phyloP scores from a whole-genome alignment of 2,888 invertebrate species.

The Drosophila atripex region DNA sequence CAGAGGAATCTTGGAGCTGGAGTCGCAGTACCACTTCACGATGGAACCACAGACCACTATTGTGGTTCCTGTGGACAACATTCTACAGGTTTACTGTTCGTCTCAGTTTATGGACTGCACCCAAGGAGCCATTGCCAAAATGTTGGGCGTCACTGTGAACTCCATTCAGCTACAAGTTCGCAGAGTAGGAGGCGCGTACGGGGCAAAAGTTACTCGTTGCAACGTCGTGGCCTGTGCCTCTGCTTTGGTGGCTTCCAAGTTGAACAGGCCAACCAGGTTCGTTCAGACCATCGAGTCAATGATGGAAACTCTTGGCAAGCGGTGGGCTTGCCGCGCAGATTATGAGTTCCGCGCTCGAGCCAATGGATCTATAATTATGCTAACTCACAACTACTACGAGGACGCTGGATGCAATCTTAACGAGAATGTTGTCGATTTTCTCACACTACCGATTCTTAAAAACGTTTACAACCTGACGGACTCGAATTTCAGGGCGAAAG shows the following conservation, averaged over 20 bases:
- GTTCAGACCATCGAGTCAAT: constrained; percentile 89
- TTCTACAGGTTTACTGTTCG: constrained; percentile 87
- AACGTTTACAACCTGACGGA: constrained; percentile 87
- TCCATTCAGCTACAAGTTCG: constrained; percentile 89
- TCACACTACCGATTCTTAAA: constrained; percentile 77
- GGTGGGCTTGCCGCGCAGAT: constrained; percentile 86
- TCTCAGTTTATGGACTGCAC: constrained; percentile 88
- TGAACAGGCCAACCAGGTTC: constrained; percentile 88
- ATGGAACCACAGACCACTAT: constrained; percentile 90
- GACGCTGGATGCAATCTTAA: constrained; percentile 86
- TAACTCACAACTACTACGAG: constrained; percentile 86
- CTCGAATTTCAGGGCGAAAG: constrained; percentile 87
- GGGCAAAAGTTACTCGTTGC: constrained; percentile 89
- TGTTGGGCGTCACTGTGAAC: constrained; percentile 86
- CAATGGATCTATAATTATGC: constrained; percentile 84
- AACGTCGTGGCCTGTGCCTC: constrained; percentile 87
- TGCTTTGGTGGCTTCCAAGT: constrained; percentile 87
- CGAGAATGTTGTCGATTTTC: constrained; percentile 84
- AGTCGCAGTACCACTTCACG: constrained; percentile 89
- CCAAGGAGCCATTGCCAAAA: constrained; percentile 86
- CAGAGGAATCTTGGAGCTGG: constrained; percentile 85
- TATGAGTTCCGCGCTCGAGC: constrained; percentile 88
- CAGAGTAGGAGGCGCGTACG: constrained; percentile 92
- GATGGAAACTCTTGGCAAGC: constrained; percentile 89
- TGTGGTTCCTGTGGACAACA: constrained; percentile 88